phyloP scores from a whole-genome alignment of 2,797 vertebrate genomes.

The Ptychobarbus kaznakovi region DNA sequence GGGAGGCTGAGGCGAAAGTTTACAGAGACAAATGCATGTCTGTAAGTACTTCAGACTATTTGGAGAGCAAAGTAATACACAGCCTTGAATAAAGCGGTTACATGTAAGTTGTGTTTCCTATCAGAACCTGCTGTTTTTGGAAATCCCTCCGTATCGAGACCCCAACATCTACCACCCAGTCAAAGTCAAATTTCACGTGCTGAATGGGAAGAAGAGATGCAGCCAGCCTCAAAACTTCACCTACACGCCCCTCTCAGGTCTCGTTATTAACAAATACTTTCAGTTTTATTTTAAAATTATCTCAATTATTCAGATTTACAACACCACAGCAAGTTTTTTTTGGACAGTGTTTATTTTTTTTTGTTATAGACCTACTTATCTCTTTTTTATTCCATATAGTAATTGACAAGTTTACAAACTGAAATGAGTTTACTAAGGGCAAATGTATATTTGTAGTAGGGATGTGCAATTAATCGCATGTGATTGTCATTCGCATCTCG shows the following conservation, averaged over 20 bases:
- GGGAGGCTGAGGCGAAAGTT: slow-evolving; percentile 94
- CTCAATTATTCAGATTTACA: not conserved
- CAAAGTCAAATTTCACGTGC: slow-evolving; percentile 94
- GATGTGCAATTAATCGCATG: too few relatives aligned
- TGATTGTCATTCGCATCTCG: too few relatives aligned
- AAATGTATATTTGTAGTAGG: not conserved
- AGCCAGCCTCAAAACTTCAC: slow-evolving; percentile 94
- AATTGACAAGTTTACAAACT: not conserved
- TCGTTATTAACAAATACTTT: not conserved
- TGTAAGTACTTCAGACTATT: slow-evolving; percentile 77
- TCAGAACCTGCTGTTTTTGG: slow-evolving; percentile 93
- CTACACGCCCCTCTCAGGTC: slow-evolving; percentile 78
- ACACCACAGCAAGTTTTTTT: too few relatives aligned
- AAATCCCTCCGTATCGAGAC: slow-evolving; percentile 91
- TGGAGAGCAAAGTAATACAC: not conserved
- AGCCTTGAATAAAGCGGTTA: slow-evolving; percentile 14
- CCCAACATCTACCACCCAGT: slow-evolving; percentile 80
- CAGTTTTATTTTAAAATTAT: not conserved
- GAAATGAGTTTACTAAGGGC: not conserved
- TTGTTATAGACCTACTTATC: too few relatives aligned
- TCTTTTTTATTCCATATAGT: too few relatives aligned
- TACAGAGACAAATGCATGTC: slow-evolving; percentile 94
- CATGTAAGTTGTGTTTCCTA: slow-evolving; percentile 43
- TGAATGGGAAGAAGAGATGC: slow-evolving; percentile 93
- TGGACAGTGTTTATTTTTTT: too few relatives aligned